Conservation (phyloP, 2,797 vertebrate genomes). For the Manis javanica region DNA sequence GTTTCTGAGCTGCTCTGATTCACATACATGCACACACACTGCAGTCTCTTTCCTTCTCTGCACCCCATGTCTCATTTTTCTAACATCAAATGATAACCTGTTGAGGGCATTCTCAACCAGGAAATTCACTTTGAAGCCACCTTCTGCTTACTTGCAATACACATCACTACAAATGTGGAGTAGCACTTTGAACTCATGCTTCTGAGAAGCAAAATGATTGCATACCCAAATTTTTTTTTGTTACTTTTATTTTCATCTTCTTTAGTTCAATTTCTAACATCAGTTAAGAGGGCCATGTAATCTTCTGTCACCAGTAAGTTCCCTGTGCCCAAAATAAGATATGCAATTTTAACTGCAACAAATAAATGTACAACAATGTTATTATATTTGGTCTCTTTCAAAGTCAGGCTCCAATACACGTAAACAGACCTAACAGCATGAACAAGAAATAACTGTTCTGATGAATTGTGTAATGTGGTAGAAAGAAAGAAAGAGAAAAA, state of each 20-base stretch:
- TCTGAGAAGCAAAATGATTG: not conserved
- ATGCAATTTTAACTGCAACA: not conserved
- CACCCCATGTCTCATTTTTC: not conserved
- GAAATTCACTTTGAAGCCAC: not conserved
- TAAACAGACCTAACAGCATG: not conserved
- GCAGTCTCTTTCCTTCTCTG: not conserved
- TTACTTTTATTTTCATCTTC: not conserved
- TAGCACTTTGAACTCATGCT: constrained; percentile 8
- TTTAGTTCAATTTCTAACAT: not conserved
- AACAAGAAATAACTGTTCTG: not conserved
- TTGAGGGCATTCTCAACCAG: not conserved
- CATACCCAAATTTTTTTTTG: not conserved
- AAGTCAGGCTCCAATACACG: not conserved
- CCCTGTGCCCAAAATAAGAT: not conserved
- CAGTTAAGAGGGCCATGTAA: fast-evolving
- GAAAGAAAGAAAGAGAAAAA: not conserved
- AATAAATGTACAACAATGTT: not conserved
- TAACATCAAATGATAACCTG: not conserved
- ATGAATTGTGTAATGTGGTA: not conserved
- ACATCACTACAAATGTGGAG: not conserved
- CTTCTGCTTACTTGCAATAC: not conserved
- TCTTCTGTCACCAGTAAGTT: not conserved
- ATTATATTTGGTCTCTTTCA: not conserved
- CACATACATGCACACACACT: not conserved
- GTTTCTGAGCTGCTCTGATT: not conserved